Percentiles rank a stretch among this genome's conserved stretches.
Conservation (phyloP, 2,797 vertebrate genomes). For the Myiotriccus ornatus region DNA sequence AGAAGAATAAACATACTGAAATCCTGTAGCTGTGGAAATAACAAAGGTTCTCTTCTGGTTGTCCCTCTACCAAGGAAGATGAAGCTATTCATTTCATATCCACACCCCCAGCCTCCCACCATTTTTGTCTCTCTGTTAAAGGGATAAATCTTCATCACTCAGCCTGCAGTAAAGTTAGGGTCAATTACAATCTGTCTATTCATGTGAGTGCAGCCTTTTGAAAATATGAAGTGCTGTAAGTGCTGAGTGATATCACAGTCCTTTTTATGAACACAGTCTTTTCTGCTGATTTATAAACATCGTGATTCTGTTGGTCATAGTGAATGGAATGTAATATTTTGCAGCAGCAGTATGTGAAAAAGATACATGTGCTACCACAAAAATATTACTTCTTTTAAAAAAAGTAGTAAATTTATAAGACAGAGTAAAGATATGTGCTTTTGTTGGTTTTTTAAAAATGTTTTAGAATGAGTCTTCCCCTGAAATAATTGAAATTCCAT, state of each 20-base stretch:
- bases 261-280: neutral
- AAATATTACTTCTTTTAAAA: neutral
- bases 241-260: neutral
- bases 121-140: neutral
- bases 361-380: neutral
- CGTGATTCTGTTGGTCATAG: neutral
- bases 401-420: neutral
- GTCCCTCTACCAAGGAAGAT: neutral
- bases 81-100: neutral
- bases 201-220: neutral
- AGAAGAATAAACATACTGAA: neutral
- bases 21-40: neutral
- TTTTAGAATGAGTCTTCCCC: neutral
- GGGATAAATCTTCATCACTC: neutral
- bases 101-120: neutral
- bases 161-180: neutral
- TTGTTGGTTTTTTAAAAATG: neutral
- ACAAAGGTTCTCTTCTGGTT: neutral
- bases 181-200: constrained; percentile 13
- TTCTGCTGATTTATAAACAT: constrained; percentile 11
- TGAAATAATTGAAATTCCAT: neutral
- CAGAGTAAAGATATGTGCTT: neutral
- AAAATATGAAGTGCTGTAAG: neutral
- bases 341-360: neutral
- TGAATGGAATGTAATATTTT: constrained; percentile 8